Base-by-base conservation (phyloP, 2,797 vertebrate species). In the Pristis pectinata region DNA sequence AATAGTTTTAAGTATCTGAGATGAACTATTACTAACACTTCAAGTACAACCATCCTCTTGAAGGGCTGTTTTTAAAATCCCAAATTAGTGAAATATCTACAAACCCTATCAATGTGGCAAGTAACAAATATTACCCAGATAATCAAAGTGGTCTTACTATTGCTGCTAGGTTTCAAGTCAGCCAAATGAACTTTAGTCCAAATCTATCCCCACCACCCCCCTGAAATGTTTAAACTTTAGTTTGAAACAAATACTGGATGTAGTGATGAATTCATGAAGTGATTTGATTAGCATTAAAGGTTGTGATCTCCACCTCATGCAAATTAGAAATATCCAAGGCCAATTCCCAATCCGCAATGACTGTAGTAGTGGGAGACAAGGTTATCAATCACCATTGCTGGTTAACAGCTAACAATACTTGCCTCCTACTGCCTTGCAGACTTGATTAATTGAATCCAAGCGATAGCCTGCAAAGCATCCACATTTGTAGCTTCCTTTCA, bases 401-500 rank as follows among this genome's bases (percentile, higher is more conserved):
- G 70, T 74, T 74, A 8, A 74, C 74, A 70, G 0, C 27, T 6
- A 27, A 24, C 70, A 72, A 1, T 72, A 77, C 95, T 95, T 95
- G 97, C 97, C 76, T 91, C 61, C 87, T 53, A 24, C 53, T 94
- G 95, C 97, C 96, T 97, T 97, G 96, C 97, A 98, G 79, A 96
- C 97, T 94, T 97, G 97, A 30, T 96, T 96, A 94, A 97, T 96
- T 0, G 97, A 96, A 95, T 97, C 97, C 3, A 97, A 95, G 61
- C 95, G 94, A 95, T 97, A 98, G 82, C 97, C 97, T 0, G 96
- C 70, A 30, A 96, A 96, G 95, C 97, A 98, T 95, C 95, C 96
- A 96, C 97, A 98, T 95, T 97, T 96, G 96, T 97, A 98, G 95
- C 95, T 96, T 94, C 97, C 97, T 64, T 96, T 96, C 95, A 97